Base-by-base conservation (phyloP, 2,113 vertebrate species). In the Castor canadensis region DNA sequence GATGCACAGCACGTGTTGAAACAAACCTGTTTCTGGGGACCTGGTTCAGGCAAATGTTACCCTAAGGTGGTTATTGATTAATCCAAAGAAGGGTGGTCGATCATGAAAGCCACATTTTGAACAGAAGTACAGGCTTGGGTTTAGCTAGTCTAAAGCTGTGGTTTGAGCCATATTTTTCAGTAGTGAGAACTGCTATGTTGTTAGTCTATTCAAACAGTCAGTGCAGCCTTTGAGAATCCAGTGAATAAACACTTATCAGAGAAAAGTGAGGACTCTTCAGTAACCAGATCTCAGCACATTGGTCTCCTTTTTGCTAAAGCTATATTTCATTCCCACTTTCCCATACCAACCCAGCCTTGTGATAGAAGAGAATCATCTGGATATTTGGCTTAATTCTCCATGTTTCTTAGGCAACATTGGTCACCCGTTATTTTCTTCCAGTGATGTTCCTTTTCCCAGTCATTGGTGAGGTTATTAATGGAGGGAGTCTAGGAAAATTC, bases 1-100 rank as follows among this genome's bases (percentile, higher is more conserved):
- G 26, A 49, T 10, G 32, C 11, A 4, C 0, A 10, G 24, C 35
- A 24, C 0, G 1, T 26, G 11, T 24, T 19, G 62, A 60, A 77
- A 47, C 49, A 86, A 64, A 54, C 5, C 22, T 19, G 22, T 47
- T 43, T 6, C 47, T 49, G 45, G 87, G 54, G 30, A 45, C 35
- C 2, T 56, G 8, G 4, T 10, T 9, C 52, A 43, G 62, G 17
- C 56, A 19, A 32, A 49, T 6, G 19, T 28, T 15, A 13, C 17
- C 16, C 1, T 28, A 24, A 79, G 60, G 9, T 38, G 22, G 12
- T 10, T 32, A 30, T 1, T 47, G 76, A 26, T 19, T 62, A 47
- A 67, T 67, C 40, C 24, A 49, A 56, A 66, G 45, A 71, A 67
- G 35, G 9, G 32, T 4, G 26, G n/a, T 54, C 1, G 15, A 40